Percentiles rank a stretch among this genome's conserved stretches.
These are phyloP conservation scores for Orestias chungarensis DNA, from an alignment of 2,797 vertebrate genomes.

Conservation along the genomic window DNA sequence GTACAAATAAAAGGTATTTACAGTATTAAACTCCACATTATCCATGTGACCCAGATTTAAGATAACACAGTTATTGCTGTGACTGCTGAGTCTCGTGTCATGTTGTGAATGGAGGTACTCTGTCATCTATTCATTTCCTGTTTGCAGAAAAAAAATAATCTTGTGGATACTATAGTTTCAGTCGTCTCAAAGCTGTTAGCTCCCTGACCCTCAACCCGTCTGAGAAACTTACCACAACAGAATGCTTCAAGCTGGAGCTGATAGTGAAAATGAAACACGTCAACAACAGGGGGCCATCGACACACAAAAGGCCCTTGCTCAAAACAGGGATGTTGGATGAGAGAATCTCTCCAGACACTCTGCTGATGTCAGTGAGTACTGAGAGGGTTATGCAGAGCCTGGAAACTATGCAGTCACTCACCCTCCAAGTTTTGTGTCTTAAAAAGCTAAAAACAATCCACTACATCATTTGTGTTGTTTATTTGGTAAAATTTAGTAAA, in stretches of 20 bases:
- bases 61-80: background rate
- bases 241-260: conserved; percentile 22
- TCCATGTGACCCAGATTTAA: conserved; percentile 26
- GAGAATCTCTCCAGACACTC: background rate
- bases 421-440: background rate
- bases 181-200: conserved; percentile 26
- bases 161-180: conserved; percentile 1
- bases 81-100: conserved; percentile 9
- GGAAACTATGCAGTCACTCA: background rate
- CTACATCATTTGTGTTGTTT: background rate
- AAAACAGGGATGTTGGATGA: conserved; percentile 12
- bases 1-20: conserved; percentile 15
- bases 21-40: conserved; percentile 21
- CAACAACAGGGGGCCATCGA: conserved; percentile 24
- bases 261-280: conserved; percentile 60
- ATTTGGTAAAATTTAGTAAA: background rate
- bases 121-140: conserved; percentile 10
- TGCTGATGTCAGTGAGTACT: background rate
- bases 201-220: conserved; percentile 19
- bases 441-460: background rate
- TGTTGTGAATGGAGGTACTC: conserved; percentile 1
- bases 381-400: background rate
- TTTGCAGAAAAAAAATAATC: conserved; percentile 20
- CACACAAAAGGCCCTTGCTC: conserved; percentile 4
- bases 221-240: conserved; percentile 32